Base-by-base conservation (phyloP, 2,888 invertebrate species). In the Subacronicta megacephala region DNA sequence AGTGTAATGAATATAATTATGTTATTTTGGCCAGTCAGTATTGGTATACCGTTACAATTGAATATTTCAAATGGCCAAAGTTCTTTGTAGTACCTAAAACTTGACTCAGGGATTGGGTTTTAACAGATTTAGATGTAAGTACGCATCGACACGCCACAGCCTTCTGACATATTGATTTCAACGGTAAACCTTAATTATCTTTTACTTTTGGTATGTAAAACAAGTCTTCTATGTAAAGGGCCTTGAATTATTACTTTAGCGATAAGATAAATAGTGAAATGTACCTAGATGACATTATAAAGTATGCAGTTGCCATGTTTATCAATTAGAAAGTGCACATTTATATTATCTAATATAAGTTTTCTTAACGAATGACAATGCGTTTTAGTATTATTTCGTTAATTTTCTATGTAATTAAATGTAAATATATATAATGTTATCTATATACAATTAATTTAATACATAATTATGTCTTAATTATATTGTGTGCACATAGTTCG, bases 321-420 rank as follows among this genome's bases (percentile, higher is more conserved):
- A 81, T 82, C 75, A 72, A 75, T 77, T 77, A 77, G 64, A 74
- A 73, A 75, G 75, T 80, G 80, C 83, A 85, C 83, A 76, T 71
- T 62, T 71, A 59, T 62, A 58, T 53, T 37, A 46, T 40, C 44
- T 55, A 62, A 18, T 44, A 38, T 71, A 72, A 37, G 62, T 53
- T 73, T 74, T 75, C 64, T 54, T 72, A 83, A 87, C 88, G 90
- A 88, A 89, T 83, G 51, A 77, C 75, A 90, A 92, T 93, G 91
- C 92, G 92, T 92, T 93, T 88, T 92, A 93, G 92, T 92, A 92
- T 92, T 89, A 83, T 90, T 91, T 92, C 89, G 90, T 92, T 90
- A 62, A 5, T 54, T 71, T 64, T 51, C 43, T 65, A n/a, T 71
- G 57, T 72, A 75, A 61, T 71, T 70, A 60, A 61, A 38, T 81